Evolutionary conservation across 2,113 vertebrate genomes (phyloP), one percentile per base, ranked within the genome.

Genomic region (Alaudala cheleensis): DNA sequence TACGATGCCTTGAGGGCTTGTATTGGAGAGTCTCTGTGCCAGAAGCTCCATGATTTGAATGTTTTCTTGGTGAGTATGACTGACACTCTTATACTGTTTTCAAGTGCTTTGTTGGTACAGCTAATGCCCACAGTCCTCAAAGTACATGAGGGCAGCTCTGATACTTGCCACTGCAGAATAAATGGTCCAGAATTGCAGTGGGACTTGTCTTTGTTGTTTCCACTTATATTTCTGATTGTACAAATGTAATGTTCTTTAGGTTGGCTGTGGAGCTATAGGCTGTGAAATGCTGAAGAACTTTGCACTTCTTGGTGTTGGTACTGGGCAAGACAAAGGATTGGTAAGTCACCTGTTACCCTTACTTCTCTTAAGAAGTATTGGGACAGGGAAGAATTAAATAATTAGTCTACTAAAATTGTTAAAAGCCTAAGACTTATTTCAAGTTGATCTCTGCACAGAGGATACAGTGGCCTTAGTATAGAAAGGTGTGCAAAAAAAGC

Each of bases 231-330:
- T 84, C 53, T 82, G 60, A 89, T 42, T 70, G 17, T 79, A 22
- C 62, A 66, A 62, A 51, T 29, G 8, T 93, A 14, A 42, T 94
- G 67, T 66, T 95, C 23, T 77, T 28, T 94, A 99, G 99, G 99
- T 99, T 95, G 99, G 99, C 70, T 99, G 99, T 93, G 99, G 99
- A 79, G 99, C 99, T 5, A 99, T 99, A 90, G 99, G 99, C 82
- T 99, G 99, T 96, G 99, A 99, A 98, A 99, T 99, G 99, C 97
- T 99, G 66, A 99, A 99, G 97, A 99, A 99, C 96, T 98, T 99
- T 79, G 99, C 99, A 19, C 98, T 99, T 83, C 98, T 99, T 65
- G 99, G 99, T 72, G 98, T 99, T 39, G 99, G 99, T 81, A 97
- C 98, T 95, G 96, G 98, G 67, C 97, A 96, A 93, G 96, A 98